These are phyloP conservation scores for Ormia ochracea DNA, from an alignment of 2,888 invertebrate species.

Conservation along the genomic window DNA sequence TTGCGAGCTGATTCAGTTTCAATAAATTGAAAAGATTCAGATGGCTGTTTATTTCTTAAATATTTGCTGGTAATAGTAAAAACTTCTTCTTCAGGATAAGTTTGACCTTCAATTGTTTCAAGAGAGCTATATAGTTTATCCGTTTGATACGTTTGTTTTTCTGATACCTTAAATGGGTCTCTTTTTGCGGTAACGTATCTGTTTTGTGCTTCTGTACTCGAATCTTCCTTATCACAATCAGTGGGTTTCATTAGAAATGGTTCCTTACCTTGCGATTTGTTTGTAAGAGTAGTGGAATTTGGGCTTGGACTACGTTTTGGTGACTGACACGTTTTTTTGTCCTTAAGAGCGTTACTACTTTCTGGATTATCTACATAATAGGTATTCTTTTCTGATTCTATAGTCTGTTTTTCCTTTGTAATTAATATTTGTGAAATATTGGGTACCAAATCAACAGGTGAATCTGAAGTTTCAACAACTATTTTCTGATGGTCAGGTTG, in stretches of 20 bases:
- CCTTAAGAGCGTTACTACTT: not conserved
- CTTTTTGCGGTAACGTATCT: no score
- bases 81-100: conserved; percentile 8
- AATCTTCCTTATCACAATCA: no score
- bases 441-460: not conserved
- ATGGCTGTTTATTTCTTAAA: not conserved
- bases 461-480: not conserved
- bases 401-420: not conserved
- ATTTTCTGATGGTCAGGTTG: not conserved
- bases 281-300: not conserved
- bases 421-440: conserved; percentile 19
- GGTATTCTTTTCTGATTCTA: not conserved
- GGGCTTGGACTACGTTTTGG: not conserved
- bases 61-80: not conserved
- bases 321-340: not conserved
- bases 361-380: not conserved
- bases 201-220: no score
- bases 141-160: not conserved
- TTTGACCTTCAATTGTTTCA: conserved; percentile 16
- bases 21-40: conserved; percentile 44
- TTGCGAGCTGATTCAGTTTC: conserved; percentile 48
- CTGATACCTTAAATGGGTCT: not conserved
- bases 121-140: not conserved
- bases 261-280: not conserved
- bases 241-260: no score